Evolutionary conservation across 2,113 vertebrate genomes (phyloP).

Genomic region (Caloenas nicobarica): DNA sequence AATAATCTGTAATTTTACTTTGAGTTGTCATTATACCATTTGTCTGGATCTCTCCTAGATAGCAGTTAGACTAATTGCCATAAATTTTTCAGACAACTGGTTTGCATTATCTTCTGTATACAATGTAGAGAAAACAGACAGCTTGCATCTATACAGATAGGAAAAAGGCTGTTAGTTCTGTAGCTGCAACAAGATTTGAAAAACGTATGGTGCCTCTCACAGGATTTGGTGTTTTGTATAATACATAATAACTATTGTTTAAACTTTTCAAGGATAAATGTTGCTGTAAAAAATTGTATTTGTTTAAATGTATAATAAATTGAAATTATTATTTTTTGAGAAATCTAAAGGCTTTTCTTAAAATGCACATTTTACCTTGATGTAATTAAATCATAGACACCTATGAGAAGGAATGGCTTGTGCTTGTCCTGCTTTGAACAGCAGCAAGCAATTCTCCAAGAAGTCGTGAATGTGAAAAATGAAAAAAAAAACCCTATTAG

Average conservation of each 20-base stretch:
- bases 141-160: not conserved
- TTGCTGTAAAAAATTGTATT: not conserved
- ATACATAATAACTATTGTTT: not conserved
- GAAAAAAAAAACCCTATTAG: not conserved
- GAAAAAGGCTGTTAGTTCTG: not conserved
- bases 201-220: not conserved
- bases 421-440: not conserved
- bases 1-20: not conserved
- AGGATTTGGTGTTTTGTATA: not conserved
- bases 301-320: not conserved
- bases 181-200: not conserved
- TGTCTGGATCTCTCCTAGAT: not conserved
- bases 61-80: conserved; percentile 18
- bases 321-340: not conserved
- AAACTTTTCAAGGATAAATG: not conserved
- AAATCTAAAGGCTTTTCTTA: not conserved
- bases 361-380: not conserved
- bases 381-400: not conserved
- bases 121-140: not conserved
- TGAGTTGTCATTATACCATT: not conserved
- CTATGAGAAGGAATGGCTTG: not conserved
- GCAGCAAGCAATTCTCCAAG: not conserved
- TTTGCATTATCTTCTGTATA: conserved; percentile 1
- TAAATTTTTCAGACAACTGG: not conserved
- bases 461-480: not conserved